phyloP scores from a whole-genome alignment of 2,113 vertebrate genomes.

The Indicator maculatus region DNA sequence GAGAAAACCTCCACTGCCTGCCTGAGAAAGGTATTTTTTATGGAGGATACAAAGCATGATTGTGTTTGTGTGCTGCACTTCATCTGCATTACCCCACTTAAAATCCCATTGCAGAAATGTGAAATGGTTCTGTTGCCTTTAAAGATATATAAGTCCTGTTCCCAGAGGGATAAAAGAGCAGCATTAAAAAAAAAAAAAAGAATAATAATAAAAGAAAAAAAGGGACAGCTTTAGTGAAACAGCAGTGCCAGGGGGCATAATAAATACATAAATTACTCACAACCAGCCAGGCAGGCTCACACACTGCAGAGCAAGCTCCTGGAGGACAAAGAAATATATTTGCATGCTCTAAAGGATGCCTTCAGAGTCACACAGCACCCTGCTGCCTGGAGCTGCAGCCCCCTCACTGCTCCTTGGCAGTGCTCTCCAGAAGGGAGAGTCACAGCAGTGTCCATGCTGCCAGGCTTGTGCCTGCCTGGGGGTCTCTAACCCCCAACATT shows the following conservation, averaged over 20 bases:
- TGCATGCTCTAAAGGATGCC: too few species aligned
- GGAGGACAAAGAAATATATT: too few species aligned
- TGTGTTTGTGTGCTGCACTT: conserved; percentile 41
- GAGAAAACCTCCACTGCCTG: conserved; percentile 5
- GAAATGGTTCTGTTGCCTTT: conserved; percentile 56
- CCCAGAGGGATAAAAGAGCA: conserved; percentile 51
- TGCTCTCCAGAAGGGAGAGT: too few species aligned
- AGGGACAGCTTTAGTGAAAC: conserved; percentile 55
- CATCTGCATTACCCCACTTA: conserved; percentile 65
- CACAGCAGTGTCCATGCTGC: too few species aligned
- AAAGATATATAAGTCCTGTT: conserved; percentile 36
- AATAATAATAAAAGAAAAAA: background rate
- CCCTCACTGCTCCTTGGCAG: too few species aligned
- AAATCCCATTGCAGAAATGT: conserved; percentile 52
- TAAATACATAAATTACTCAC: conserved; percentile 64
- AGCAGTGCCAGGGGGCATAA: conserved; percentile 50
- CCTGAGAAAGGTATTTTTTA: conserved; percentile 42
- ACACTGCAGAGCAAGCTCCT: too few species aligned
- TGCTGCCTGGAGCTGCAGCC: too few species aligned
- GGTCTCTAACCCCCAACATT: too few species aligned
- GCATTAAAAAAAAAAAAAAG: background rate
- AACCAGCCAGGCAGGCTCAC: conserved; percentile 1
- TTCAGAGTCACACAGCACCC: too few species aligned
- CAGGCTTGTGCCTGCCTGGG: too few species aligned
- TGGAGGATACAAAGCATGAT: conserved; percentile 33